Evolutionary conservation across 1,140 invertebrate genomes (phyloP), one percentile per base, ranked within the genome.

Genomic region (Nasonia longicornis): DNA sequence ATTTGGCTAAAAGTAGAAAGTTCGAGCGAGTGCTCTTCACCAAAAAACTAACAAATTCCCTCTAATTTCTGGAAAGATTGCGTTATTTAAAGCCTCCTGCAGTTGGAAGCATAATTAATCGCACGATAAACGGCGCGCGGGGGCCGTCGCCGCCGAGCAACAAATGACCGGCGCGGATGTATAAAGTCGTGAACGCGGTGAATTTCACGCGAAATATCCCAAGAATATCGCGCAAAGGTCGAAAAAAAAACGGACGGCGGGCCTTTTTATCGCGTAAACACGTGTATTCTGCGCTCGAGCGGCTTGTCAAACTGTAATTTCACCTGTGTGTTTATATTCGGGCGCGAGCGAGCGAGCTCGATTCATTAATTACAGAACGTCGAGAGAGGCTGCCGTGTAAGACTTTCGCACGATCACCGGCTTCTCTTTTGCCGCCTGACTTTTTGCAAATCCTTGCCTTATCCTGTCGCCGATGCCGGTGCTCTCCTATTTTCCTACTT

Each of bases 321-420:
- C 70, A 67, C 79, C 52, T 26, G 42, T 29, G 79, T 45, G 70
- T 73, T 79, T 79, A 73, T 79, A 79, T 66, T 72, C 35, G 67
- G 69, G 69, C 52, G 48, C 70, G 69, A 35, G 77, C 48, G 78
- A 58, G 48, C 48, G 16, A 52, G 16, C 52, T 58, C 79, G 38
- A 74, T 74, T 80, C 71, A 80, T 80, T 80, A 80, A 80, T 80
- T 80, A 80, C 71, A 45, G 58, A 31, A 67, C 69, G 78, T 63
- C 63, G 77, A 58, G 48, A 72, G 58, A n/a, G 16, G 71, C 70
- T 16, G 78, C 77, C 12, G 69, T 63, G 45, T 29, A 72, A 72
- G 38, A 48, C 77, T 79, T 79, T 79, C 78, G 70, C 78, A 73
- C 70, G 78, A 79, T 79, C 78, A 4, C 35, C 69, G 26, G 64